Evolutionary conservation across 64 coral and sea anemone genomes (phyloP).

Genomic region (Pocillopora verrucosa): DNA sequence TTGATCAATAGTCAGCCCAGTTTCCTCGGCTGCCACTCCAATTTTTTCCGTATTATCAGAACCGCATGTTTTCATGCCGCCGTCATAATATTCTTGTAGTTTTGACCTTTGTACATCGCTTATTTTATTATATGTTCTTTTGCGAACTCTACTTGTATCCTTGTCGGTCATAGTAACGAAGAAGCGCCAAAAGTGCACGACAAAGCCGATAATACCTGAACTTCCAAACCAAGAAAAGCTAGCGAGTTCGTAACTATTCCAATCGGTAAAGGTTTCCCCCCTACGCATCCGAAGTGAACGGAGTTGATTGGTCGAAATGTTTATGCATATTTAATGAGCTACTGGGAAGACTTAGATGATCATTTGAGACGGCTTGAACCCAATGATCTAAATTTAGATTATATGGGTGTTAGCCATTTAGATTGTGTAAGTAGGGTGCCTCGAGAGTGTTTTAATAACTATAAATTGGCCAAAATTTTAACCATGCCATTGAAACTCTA

Average conservation of each 20-base stretch:
- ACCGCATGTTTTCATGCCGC: slow-evolving; percentile 61
- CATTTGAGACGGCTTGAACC: slow-evolving; percentile 39
- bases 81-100: slow-evolving; percentile 52
- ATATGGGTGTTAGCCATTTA: slow-evolving; percentile 41
- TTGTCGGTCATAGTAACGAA: too few relatives aligned
- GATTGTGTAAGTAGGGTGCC: slow-evolving; percentile 31
- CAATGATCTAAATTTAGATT: slow-evolving; percentile 31
- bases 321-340: slow-evolving; percentile 45
- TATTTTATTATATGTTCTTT: too few relatives aligned
- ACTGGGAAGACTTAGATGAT: slow-evolving; percentile 26
- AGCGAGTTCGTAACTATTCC: too few relatives aligned
- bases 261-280: too few relatives aligned
- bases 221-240: too few relatives aligned
- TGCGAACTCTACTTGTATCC: too few relatives aligned
- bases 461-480: neutral
- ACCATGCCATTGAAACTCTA: too few relatives aligned
- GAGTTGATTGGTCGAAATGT: slow-evolving; percentile 46
- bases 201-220: too few relatives aligned
- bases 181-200: too few relatives aligned
- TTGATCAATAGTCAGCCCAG: slow-evolving; percentile 54
- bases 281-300: slow-evolving; percentile 27
- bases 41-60: slow-evolving; percentile 32
- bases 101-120: slow-evolving; percentile 64
- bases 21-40: slow-evolving; percentile 54
- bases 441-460: too few relatives aligned